Evolutionary conservation across 2,113 vertebrate genomes (phyloP).

Genomic region (Anolis carolinensis): DNA sequence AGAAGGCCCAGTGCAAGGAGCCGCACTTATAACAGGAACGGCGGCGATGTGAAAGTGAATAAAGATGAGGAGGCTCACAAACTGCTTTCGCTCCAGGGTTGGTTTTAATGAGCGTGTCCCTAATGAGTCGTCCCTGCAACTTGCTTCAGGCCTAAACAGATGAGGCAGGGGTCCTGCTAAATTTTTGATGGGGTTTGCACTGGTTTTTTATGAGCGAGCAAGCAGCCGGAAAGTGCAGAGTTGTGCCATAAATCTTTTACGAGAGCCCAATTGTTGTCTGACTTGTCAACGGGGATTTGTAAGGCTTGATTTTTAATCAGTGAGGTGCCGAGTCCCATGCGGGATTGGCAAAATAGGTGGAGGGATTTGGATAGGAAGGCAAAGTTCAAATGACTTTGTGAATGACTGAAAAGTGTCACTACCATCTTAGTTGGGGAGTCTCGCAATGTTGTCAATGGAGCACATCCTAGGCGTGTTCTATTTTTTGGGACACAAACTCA

Average conservation of each 20-base stretch:
- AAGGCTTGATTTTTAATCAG: constrained; percentile 72
- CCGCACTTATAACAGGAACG: constrained; percentile 64
- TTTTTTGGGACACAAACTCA: not conserved
- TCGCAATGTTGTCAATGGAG: not conserved
- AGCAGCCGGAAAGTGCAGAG: constrained; percentile 77
- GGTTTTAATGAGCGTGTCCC: constrained; percentile 90
- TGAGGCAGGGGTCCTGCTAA: constrained; percentile 89
- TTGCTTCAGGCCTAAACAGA: constrained; percentile 90
- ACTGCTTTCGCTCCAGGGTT: constrained; percentile 87
- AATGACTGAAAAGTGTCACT: not conserved
- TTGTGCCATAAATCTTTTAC: constrained; percentile 85
- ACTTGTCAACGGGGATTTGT: constrained; percentile 73
- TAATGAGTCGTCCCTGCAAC: constrained; percentile 91
- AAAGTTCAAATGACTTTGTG: not conserved
- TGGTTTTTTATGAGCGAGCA: constrained; percentile 82
- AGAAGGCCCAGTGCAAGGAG: constrained; percentile 68
- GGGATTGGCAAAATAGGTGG: constrained; percentile 49
- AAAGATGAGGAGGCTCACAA: constrained; percentile 80
- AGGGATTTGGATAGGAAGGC: not conserved
- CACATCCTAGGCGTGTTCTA: not conserved
- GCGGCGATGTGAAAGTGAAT: constrained; percentile 80
- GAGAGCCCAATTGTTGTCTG: constrained; percentile 75
- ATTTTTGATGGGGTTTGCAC: constrained; percentile 90
- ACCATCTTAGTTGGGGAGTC: not conserved
- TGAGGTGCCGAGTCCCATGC: constrained; percentile 57